Base-by-base conservation (phyloP, 2,113 vertebrate genomes). In the Plectropomus leopardus region DNA sequence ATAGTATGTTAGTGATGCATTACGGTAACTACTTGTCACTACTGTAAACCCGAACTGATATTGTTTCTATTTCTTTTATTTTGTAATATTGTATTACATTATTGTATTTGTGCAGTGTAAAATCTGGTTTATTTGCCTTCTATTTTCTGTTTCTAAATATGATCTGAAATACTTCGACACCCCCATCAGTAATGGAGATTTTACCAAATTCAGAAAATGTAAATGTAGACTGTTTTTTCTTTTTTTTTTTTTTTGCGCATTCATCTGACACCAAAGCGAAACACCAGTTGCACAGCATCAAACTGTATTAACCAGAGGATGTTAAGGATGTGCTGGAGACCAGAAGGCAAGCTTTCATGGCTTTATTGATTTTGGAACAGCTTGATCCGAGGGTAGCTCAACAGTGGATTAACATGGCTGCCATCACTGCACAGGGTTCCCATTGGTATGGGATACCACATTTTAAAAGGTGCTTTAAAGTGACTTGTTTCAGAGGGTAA, bases 381-480 rank as follows among this genome's bases (percentile, higher is more conserved):
- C 82, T 85, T 89, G 83, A 90, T 90, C 88, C 83, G 19, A 15
- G 71, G 85, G 83, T 88, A 89, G 90, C 75, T 93, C 93, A 94
- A 78, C 91, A 90, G 91, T 90, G 90, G 91, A 93, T 94, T 94
- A 94, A 80, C 89, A 76, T 82, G 83, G 63, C 86, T 88, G 66
- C 84, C 84, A 77, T 76, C 26, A 3, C 77, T 16, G 83, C 65
- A 72, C 65, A 72, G 64, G 70, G 75, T 85, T 86, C 65, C 78
- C 65, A 67, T 80, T 80, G 78, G 65, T 74, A 80, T 82, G 82
- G 48, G 69, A 76, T 69, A 50, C 70, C 55, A 64, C 73, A 76
- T 71, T 85, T 70, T 44, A 13, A 85, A 69, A 78, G 40, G 72
- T 30, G 26, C 69, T 84, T 82, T 79, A 54, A 85, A 79, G 76